phyloP scores from a whole-genome alignment of 2,113 vertebrate genomes.

The Eudorcas thomsonii region DNA sequence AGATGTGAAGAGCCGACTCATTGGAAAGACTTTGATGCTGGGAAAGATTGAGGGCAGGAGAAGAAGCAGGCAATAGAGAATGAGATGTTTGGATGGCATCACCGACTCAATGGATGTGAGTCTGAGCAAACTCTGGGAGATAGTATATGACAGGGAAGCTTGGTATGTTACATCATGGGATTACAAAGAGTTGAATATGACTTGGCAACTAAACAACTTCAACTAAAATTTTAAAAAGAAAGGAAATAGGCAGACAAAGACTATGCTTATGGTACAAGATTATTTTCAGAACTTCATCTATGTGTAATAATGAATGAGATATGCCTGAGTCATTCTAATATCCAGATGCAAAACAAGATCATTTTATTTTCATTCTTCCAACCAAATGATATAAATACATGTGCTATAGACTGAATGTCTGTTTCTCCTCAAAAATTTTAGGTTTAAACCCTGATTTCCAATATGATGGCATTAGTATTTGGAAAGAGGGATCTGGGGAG shows the following conservation, averaged over 20 bases:
- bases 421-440: neutral
- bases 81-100: neutral
- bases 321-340: neutral
- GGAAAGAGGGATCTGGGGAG: neutral
- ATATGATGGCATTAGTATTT: neutral
- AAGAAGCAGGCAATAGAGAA: neutral
- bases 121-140: neutral
- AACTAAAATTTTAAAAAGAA: neutral
- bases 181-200: neutral
- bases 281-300: neutral
- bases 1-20: neutral
- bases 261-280: neutral
- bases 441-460: neutral
- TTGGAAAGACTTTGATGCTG: neutral
- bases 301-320: neutral
- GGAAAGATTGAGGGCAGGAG: neutral
- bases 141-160: neutral
- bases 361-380: neutral
- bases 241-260: neutral
- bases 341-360: neutral
- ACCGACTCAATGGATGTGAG: neutral
- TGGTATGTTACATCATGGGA: neutral
- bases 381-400: neutral
- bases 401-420: neutral
- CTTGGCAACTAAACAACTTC: neutral